phyloP scores from a whole-genome alignment of 2,113 vertebrate species.

The Formicarius rufipectus region DNA sequence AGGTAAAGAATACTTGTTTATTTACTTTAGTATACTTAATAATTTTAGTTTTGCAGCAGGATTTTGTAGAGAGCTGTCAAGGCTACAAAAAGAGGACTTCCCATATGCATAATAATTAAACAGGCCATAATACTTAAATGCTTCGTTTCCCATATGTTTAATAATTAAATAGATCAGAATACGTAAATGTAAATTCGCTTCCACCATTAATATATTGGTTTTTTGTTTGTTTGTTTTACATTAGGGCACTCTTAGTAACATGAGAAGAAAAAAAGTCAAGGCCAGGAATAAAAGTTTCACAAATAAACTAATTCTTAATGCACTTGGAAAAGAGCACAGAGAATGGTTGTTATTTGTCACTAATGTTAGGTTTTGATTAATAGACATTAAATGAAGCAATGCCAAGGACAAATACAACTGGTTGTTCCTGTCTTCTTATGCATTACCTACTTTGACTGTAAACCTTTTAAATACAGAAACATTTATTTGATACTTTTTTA shows the following conservation, averaged over 20 bases:
- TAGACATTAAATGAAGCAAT: neutral
- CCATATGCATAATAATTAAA: neutral
- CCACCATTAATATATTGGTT: neutral
- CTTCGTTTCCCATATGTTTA: neutral
- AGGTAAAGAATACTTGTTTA: slow-evolving; percentile 75
- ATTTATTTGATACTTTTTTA: neutral
- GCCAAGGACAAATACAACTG: neutral
- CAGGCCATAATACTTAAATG: neutral
- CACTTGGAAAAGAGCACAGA: neutral
- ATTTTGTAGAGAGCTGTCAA: neutral
- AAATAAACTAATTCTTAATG: neutral
- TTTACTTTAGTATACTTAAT: neutral
- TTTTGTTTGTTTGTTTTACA: neutral
- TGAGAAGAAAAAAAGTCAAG: neutral
- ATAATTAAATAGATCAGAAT: neutral
- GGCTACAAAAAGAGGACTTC: neutral
- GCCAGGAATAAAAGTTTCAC: neutral
- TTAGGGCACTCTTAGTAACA: neutral
- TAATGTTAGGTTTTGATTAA: neutral
- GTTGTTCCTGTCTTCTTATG: neutral
- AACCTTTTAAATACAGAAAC: neutral
- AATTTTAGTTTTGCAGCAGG: neutral
- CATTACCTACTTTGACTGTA: neutral
- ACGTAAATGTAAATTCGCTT: neutral
- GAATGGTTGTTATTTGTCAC: neutral